Evolutionary conservation across 2,113 vertebrate species (phyloP).

Genomic region (Motacilla tschutschensis): DNA sequence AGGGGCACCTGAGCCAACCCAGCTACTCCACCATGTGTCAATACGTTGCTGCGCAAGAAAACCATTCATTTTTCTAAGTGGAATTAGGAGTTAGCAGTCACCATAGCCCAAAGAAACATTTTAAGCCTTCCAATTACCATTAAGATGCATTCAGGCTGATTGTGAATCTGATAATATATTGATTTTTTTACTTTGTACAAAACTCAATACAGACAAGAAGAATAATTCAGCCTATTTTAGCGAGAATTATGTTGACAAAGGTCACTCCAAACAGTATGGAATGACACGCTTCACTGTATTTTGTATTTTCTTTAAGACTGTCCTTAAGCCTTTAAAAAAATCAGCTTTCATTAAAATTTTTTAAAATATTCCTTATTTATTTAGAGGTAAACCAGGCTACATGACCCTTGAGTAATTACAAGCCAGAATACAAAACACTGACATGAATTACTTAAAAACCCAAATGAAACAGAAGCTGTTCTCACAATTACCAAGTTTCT

Average conservation of each 20-base stretch:
- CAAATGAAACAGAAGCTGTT: neutral
- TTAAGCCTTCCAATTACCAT: neutral
- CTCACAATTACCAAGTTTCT: neutral
- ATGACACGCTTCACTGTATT: neutral
- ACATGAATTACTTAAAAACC: neutral
- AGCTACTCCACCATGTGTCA: fast-evolving
- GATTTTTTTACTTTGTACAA: neutral
- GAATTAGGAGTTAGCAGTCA: neutral
- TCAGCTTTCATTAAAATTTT: neutral
- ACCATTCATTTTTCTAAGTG: neutral
- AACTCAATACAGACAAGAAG: neutral
- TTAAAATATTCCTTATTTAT: neutral
- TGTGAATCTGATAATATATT: neutral
- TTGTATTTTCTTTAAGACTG: neutral
- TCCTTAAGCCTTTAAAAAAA: neutral
- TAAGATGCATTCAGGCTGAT: neutral
- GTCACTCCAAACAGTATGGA: neutral
- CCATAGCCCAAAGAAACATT: neutral
- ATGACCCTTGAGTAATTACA: neutral
- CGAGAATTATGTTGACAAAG: neutral
- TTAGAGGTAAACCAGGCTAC: neutral
- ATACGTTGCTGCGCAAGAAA: fast-evolving
- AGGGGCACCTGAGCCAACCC: neutral
- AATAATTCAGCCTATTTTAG: neutral
- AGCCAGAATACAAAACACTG: neutral